phyloP scores from a whole-genome alignment of 1,140 invertebrate genomes.

The Cyphomyrmex costatus region DNA sequence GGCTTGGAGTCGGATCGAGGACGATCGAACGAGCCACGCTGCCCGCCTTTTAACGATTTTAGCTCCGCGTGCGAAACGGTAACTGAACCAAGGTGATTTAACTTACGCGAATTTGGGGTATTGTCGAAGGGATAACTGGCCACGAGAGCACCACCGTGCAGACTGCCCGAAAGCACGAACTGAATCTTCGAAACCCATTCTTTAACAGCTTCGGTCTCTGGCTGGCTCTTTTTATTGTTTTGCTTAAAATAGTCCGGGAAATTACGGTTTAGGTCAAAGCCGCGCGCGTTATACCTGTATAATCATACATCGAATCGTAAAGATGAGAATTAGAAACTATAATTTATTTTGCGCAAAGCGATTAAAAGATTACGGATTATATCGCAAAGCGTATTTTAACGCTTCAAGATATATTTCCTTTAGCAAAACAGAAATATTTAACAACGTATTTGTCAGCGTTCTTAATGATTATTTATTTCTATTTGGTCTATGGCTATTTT shows the following conservation, averaged over 20 bases:
- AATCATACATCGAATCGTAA: slow-evolving; percentile 56
- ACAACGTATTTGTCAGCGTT: not conserved
- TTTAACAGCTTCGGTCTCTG: slow-evolving; percentile 98
- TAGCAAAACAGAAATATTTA: not conserved
- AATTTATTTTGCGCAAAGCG: not conserved
- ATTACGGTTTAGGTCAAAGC: slow-evolving; percentile 96
- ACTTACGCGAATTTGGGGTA: slow-evolving; percentile 96
- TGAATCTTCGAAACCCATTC: slow-evolving; percentile 97
- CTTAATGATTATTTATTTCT: not conserved
- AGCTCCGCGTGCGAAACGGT: not conserved
- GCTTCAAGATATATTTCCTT: slow-evolving; percentile 9
- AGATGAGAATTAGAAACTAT: not conserved
- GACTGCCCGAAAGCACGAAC: slow-evolving; percentile 96
- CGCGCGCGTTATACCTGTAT: slow-evolving; percentile 93
- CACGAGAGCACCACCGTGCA: slow-evolving; percentile 97
- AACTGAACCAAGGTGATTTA: not conserved
- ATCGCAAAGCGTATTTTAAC: not conserved
- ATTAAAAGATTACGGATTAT: not conserved
- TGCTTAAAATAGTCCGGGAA: slow-evolving; percentile 97
- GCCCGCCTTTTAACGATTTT: slow-evolving; percentile 20
- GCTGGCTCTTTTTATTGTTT: slow-evolving; percentile 94
- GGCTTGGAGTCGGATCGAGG: slow-evolving; percentile 8
- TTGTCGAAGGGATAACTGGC: slow-evolving; percentile 98
- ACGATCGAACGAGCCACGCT: not conserved
- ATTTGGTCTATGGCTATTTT: not conserved